Conservation (phyloP, 2,113 vertebrate species). For the Montifringilla adamsi region DNA sequence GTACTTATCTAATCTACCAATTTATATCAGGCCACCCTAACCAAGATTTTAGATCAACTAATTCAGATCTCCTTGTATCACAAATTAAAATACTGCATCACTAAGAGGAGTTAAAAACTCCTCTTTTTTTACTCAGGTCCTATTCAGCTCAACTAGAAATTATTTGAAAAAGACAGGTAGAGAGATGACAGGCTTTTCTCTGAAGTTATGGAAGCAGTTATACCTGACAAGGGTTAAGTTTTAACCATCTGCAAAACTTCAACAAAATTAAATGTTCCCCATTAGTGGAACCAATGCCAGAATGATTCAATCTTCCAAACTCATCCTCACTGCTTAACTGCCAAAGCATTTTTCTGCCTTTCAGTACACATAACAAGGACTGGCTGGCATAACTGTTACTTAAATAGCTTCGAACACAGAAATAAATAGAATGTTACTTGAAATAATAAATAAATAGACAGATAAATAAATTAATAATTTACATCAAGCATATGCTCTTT, state of each 20-base stretch:
- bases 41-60: not conserved
- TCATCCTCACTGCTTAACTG: not conserved
- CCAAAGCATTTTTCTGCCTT: not conserved
- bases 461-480: not conserved
- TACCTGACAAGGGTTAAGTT: not conserved
- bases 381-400: not conserved
- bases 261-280: not conserved
- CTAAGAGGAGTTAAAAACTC: not conserved
- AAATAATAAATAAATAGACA: not conserved
- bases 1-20: not conserved
- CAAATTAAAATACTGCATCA: not conserved
- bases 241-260: not conserved
- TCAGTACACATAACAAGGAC: not conserved
- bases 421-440: not conserved
- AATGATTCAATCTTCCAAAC: not conserved
- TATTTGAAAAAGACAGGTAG: not conserved
- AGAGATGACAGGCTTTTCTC: not conserved
- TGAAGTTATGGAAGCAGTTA: not conserved
- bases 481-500: not conserved
- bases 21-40: not conserved
- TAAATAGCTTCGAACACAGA: not conserved
- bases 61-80: not conserved
- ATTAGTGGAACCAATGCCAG: not conserved
- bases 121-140: not conserved
- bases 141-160: not conserved